Percentiles rank a stretch among this genome's conserved stretches.
Evolutionary conservation across 2,113 vertebrate genomes (phyloP).

Genomic region (Falco punctatus): DNA sequence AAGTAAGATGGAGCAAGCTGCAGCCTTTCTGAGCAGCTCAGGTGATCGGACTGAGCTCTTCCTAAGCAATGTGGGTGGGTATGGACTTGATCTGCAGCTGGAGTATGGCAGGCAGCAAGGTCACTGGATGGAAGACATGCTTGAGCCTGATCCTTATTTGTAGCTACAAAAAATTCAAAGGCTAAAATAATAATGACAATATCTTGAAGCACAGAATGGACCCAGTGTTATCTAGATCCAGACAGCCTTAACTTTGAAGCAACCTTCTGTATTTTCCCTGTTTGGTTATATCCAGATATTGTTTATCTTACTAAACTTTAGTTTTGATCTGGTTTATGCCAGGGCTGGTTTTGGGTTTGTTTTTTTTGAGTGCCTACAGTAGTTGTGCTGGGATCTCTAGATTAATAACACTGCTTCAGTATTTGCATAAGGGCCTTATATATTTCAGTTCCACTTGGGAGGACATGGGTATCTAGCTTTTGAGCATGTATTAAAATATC

Average conservation of each 20-base stretch:
- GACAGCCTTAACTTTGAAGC: background rate
- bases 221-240: background rate
- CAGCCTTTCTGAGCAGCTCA: background rate
- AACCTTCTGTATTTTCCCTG: background rate
- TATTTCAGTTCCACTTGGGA: constrained; percentile 6
- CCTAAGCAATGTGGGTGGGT: background rate
- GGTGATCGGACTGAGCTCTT: background rate
- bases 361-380: background rate
- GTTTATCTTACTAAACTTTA: background rate
- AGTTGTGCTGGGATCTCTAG: background rate
- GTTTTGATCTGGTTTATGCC: background rate
- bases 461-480: background rate
- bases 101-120: background rate
- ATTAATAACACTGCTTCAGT: background rate
- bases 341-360: fast-evolving
- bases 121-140: background rate
- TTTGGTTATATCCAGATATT: background rate
- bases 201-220: background rate
- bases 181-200: background rate
- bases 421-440: background rate
- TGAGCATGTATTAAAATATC: background rate
- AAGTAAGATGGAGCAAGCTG: background rate
- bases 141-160: background rate
- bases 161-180: background rate
- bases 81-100: background rate